Base-by-base conservation (phyloP, 2,888 invertebrate genomes). In the Papilio elwesi region DNA sequence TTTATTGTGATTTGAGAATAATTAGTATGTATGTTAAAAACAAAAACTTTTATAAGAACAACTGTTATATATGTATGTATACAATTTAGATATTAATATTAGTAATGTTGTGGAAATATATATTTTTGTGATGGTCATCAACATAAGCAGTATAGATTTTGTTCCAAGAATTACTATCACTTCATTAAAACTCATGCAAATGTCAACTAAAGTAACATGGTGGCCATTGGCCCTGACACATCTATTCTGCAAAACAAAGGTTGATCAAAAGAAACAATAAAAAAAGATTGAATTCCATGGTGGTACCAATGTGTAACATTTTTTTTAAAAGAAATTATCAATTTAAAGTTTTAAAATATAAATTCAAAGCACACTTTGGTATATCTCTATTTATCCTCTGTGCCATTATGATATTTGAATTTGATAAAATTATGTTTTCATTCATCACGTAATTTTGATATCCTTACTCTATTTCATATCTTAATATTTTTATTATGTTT, bases 51-150 rank as follows among this genome's bases (percentile, higher is more conserved):
- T 89, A 85, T 89, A 88, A 82, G 84, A 85, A 85, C 83, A 86
- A 85, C 81, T 88, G 90, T 91, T 90, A 88, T 83, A 81, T 26
- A 26, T 86, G 87, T 85, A 85, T 89, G 86, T 89, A 87, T 85
- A 88, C 88, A 85, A 82, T 80, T 85, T 85, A 86, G 85, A 77
- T 85, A 78, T 77, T 83, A 76, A 79, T 83, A 80, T 84, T 85
- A 76, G 75, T 70, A 71, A 71, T 74, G 73, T 76, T 57, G 38
- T 68, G 64, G n/a, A 68, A 64, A 16, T 62, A 67, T 59, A 62
- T 64, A 55, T n/a, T 68, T 68, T 55, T 49, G 49, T 68, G 68
- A 55, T 64, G 12, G 16, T 43, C 43, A 43, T 43, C 43, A 43
- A 9, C 43, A 43, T 43, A 43, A 9, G 43, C 26, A 26, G 26